These are phyloP conservation scores for Megaceryle alcyon DNA, from an alignment of 2,797 vertebrate genomes.

Conservation along the genomic window DNA sequence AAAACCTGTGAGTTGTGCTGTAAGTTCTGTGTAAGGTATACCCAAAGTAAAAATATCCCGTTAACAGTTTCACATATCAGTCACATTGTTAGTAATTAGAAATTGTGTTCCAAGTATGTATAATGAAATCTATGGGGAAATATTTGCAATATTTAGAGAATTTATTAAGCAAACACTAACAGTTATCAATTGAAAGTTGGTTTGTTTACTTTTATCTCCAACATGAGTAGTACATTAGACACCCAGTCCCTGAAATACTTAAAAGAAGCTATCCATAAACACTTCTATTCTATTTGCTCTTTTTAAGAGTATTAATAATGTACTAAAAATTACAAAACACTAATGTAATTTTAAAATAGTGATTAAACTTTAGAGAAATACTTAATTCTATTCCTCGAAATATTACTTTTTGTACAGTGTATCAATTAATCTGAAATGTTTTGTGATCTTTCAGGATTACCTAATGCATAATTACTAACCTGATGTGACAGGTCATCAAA, in stretches of 20 bases:
- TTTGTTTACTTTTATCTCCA: neutral
- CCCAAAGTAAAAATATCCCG: neutral
- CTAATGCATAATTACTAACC: neutral
- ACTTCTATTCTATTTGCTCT: neutral
- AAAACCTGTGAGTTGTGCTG: conserved; percentile 4
- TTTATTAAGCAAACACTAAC: conserved; percentile 51
- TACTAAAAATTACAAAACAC: neutral
- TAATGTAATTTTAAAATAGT: neutral
- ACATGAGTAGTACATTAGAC: neutral
- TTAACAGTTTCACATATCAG: neutral
- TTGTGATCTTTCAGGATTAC: neutral
- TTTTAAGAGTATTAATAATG: neutral
- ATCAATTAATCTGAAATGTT: neutral
- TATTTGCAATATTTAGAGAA: conserved; percentile 51
- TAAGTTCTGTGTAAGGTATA: neutral
- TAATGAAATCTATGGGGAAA: neutral
- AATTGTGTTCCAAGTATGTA: conserved; percentile 33
- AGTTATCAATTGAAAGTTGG: conserved; percentile 6
- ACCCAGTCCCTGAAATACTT: neutral
- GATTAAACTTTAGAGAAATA: neutral
- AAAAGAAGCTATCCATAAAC: neutral
- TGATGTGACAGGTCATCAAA: neutral
- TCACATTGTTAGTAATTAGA: neutral
- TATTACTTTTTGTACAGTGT: neutral
- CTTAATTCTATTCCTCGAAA: neutral